A percentile compares a stretch with the other conserved stretches of the same genome.
Conservation (phyloP, 1,140 invertebrate genomes). For the Drosophila cardini region DNA sequence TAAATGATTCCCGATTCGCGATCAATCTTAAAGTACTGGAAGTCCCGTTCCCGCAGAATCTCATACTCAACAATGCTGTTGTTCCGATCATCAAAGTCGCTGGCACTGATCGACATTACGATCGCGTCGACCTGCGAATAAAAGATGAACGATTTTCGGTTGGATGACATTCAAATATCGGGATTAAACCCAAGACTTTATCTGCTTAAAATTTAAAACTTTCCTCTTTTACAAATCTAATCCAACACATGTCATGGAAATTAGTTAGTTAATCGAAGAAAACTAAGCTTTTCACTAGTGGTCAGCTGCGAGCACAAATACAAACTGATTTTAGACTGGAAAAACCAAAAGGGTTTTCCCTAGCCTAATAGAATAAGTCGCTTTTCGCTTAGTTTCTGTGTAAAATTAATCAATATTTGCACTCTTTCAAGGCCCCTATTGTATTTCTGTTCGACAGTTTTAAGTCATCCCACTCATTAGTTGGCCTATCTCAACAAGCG, state of each 20-base stretch:
- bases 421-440: neutral
- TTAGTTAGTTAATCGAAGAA: neutral
- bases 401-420: constrained; percentile 13
- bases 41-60: constrained; percentile 87
- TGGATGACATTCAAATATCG: constrained; percentile 15
- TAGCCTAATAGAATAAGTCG: neutral
- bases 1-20: constrained; percentile 91
- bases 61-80: constrained; percentile 91
- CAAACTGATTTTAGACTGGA: neutral
- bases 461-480: neutral
- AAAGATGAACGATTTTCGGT: constrained; percentile 43
- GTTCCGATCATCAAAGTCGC: constrained; percentile 94
- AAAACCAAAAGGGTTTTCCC: constrained; percentile 16
- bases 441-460: neutral
- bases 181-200: neutral
- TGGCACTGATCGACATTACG: constrained; percentile 94
- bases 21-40: constrained; percentile 91
- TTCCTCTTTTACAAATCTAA: neutral
- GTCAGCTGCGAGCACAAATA: neutral
- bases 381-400: neutral
- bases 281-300: constrained; percentile 4
- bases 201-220: neutral
- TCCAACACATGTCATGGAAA: neutral
- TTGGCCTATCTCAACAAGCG: neutral
- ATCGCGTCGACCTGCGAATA: constrained; percentile 86